Conservation (phyloP, 1,140 invertebrate genomes). For the Spodoptera frugiperda region DNA sequence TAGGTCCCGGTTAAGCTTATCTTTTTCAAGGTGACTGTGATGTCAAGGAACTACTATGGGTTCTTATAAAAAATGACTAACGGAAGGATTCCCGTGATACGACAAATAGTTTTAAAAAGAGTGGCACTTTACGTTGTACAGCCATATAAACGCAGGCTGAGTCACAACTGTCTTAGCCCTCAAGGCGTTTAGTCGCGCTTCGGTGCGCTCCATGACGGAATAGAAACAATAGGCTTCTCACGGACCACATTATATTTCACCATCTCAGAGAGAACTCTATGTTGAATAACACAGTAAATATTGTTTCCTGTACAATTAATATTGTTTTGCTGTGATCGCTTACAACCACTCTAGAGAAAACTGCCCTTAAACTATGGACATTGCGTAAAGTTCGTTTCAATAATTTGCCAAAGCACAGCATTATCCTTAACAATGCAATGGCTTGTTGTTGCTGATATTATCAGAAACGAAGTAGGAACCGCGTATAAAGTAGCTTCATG, state of each 20-base stretch:
- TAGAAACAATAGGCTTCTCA: slow-evolving; percentile 63
- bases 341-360: slow-evolving; percentile 17
- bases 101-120: slow-evolving; percentile 30
- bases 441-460: slow-evolving; percentile 11
- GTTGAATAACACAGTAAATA: slow-evolving; percentile 42
- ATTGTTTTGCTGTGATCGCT: slow-evolving; percentile 14
- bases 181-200: slow-evolving; percentile 66
- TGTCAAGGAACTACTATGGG: not conserved
- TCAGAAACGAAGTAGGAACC: slow-evolving; percentile 33
- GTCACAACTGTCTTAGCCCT: slow-evolving; percentile 50
- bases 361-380: not conserved
- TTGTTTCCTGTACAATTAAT: slow-evolving; percentile 45
- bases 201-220: slow-evolving; percentile 63
- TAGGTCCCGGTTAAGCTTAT: not conserved
- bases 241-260: slow-evolving; percentile 53
- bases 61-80: slow-evolving; percentile 23
- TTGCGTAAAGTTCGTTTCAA: slow-evolving; percentile 17
- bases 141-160: slow-evolving; percentile 39
- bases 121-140: slow-evolving; percentile 17
- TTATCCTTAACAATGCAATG: slow-evolving; percentile 17
- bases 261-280: slow-evolving; percentile 36
- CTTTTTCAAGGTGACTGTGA: not conserved
- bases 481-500: slow-evolving; percentile 35
- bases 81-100: slow-evolving; percentile 33
- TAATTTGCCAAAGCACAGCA: slow-evolving; percentile 5